Conservation (phyloP, 37 sponge, comb jelly and placozoan species). For the Bolinopsis microptera region DNA sequence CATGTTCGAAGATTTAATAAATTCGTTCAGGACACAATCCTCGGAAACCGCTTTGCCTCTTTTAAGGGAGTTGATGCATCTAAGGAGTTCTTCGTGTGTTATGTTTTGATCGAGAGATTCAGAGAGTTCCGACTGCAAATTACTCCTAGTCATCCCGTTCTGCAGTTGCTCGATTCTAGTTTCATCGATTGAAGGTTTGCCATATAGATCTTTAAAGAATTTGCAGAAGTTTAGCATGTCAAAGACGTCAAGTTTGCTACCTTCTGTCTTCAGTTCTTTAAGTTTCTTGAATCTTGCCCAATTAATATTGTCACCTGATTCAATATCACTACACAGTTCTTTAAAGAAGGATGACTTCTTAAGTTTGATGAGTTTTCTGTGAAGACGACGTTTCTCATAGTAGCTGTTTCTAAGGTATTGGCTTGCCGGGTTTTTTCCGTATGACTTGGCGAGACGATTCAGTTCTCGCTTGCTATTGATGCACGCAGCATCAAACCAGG, state of each 20-base stretch:
- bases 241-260: not conserved
- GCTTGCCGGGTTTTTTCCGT: not conserved
- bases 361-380: not conserved
- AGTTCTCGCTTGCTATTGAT: not conserved
- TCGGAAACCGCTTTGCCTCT: not conserved
- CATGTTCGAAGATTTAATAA: not conserved
- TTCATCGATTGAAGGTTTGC: not conserved
- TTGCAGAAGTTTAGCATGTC: not conserved
- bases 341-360: not conserved
- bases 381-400: not conserved
- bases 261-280: not conserved
- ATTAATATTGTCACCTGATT: not conserved
- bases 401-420: not conserved
- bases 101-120: not conserved
- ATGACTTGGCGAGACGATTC: not conserved
- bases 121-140: not conserved
- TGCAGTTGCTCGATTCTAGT: not conserved
- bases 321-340: not conserved
- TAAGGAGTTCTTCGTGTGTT: not conserved
- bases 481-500: not conserved
- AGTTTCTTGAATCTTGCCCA: slow-evolving; percentile 1
- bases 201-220: not conserved
- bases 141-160: not conserved
- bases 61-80: not conserved
- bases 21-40: not conserved